Base-by-base conservation (phyloP, 2,888 invertebrate genomes). In the Protonemura montana region DNA sequence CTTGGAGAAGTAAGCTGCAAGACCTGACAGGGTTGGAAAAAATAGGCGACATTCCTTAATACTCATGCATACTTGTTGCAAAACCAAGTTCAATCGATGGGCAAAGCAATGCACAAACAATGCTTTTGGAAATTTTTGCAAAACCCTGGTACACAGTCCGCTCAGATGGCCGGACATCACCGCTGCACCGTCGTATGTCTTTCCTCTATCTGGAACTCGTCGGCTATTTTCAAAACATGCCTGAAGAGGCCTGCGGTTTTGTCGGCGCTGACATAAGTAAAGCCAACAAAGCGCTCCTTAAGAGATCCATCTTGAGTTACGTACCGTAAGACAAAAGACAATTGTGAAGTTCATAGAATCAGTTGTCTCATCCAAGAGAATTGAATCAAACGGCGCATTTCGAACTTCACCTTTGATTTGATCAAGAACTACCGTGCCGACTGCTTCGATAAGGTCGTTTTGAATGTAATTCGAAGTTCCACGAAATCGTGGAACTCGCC, bases 361-460 rank as follows among this genome's bases (percentile, higher is more conserved):
- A 6, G 85, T 85, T 0, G 30, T 87, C 29, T 77, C 86, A 6
- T 87, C 85, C 16, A 87, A n/a, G 28, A 87, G 85, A 27, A 86
- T 30, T 6, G 85, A 41, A 42, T 85, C 85, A 87, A 87, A 85
- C 25, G 80, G 21, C 0, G 29, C 42, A 26, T 26, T 0, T 2
- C 7, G 1, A n/a, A 80, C 41, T 81, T 85, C 81, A 16, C 29
- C 25, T 78, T 5, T 87, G 78, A 87, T 81, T 41, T 27, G 77
- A 28, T 21, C 25, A 6, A 78, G 5, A 1, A 85, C 26, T 26
- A 81, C 29, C 10, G 25, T 0, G 10, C 42, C 28, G 10, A 82
- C 77, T 16, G 77, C 13, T 25, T 85, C 85, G 59, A 87, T 85
- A 10, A 87, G 26, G 16, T 87, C 0, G 59, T 85, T 87, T 82